These are phyloP conservation scores for Poeciliopsis presidionis DNA, from an alignment of 2,797 vertebrate genomes.

Conservation along the genomic window DNA sequence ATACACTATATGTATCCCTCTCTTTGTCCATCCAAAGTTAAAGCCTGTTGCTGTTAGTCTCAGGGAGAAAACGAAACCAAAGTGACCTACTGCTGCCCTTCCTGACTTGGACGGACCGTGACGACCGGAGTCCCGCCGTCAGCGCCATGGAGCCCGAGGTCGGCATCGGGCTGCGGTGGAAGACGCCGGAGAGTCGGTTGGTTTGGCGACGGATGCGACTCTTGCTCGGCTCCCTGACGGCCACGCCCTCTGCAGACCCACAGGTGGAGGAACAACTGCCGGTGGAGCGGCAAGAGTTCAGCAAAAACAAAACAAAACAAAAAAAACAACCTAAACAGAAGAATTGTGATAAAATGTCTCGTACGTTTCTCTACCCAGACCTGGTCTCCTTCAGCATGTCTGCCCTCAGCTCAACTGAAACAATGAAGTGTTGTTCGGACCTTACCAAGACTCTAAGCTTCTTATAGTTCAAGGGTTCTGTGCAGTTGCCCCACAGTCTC, in stretches of 20 bases:
- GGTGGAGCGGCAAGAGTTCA: conserved; percentile 33
- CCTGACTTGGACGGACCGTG: conserved; percentile 52
- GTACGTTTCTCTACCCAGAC: conserved; percentile 16
- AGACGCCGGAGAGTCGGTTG: conserved; percentile 82
- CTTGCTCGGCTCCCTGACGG: conserved; percentile 74
- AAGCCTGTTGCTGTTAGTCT: not conserved
- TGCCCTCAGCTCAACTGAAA: conserved; percentile 53
- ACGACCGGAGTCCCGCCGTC: conserved; percentile 54
- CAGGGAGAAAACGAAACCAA: not conserved
- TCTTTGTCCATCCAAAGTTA: not conserved
- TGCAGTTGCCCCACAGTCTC: conserved; percentile 26
- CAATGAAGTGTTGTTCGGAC: conserved; percentile 56
- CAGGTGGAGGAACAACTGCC: conserved; percentile 55
- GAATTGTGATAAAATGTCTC: not conserved
- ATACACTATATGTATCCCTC: not conserved
- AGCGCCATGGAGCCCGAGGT: conserved; percentile 56
- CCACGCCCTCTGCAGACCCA: conserved; percentile 62
- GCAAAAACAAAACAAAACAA: too few relatives aligned
- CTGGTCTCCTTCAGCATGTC: conserved; percentile 35
- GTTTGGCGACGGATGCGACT: conserved; percentile 77
- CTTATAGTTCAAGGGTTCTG: conserved; percentile 71
- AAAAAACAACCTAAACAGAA: not conserved
- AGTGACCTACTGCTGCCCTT: conserved; percentile 69
- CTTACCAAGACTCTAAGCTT: conserved; percentile 59
- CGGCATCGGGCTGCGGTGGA: conserved; percentile 65